phyloP scores from a whole-genome alignment of 2,888 invertebrate species.

The Sussaba pulchella region DNA sequence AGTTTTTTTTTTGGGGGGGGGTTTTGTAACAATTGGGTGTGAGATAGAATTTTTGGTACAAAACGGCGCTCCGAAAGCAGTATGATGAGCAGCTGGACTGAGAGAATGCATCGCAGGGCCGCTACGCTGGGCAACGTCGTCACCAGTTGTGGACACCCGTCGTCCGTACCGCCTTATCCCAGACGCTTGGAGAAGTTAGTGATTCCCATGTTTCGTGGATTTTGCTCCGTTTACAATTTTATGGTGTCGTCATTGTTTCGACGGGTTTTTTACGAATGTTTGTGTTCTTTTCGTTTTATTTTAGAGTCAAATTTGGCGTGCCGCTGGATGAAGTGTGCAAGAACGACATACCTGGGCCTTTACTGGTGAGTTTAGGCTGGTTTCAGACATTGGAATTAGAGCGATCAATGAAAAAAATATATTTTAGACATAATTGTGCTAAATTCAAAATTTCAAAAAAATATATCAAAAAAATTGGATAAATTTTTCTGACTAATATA shows the following conservation, averaged over 20 bases:
- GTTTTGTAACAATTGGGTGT: background rate
- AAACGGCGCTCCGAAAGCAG: slow-evolving; percentile 22
- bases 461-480: too few relatives aligned
- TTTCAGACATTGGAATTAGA: too few relatives aligned
- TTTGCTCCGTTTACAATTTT: background rate
- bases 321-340: slow-evolving; percentile 97
- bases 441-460: too few relatives aligned
- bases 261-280: too few relatives aligned
- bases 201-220: background rate
- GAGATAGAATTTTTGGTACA: background rate
- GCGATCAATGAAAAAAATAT: too few relatives aligned
- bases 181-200: slow-evolving; percentile 91
- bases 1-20: background rate
- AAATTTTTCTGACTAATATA: too few relatives aligned
- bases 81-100: slow-evolving; percentile 95
- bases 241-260: background rate
- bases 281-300: slow-evolving; percentile 78
- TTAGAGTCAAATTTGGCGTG: slow-evolving; percentile 95
- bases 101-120: slow-evolving; percentile 96
- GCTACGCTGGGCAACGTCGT: slow-evolving; percentile 96
- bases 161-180: slow-evolving; percentile 90
- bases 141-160: slow-evolving; percentile 95
- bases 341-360: slow-evolving; percentile 96
- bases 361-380: slow-evolving; percentile 89
- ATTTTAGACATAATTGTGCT: too few relatives aligned